Evolutionary conservation across 2,797 vertebrate genomes (phyloP), one percentile per base, ranked within the genome.

Genomic region (Acanthurus tractus): DNA sequence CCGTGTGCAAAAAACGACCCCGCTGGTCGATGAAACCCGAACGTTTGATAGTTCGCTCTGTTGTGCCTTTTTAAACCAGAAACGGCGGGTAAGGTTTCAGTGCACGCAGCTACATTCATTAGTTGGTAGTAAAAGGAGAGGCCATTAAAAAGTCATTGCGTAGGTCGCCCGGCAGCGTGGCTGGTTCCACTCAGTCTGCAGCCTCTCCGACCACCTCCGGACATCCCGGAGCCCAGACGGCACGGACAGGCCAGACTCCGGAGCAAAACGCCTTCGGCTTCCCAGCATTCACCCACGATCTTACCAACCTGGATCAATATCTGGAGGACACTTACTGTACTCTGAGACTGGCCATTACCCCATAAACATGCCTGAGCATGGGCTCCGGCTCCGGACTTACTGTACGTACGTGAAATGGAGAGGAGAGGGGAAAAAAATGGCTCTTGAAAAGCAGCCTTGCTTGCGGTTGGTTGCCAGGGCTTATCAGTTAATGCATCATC

Each of bases 181-280:
- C 87, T 81, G 93, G 92, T 95, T 96, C 94, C 94, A 86, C 91
- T 80, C 81, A 90, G 95, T 95, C 94, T 95, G 91, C 87, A 63
- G 79, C 80, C 79, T 62, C 75, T 29, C 86, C 69, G 88, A 92
- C 92, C 90, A 90, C 88, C 86, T 83, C 88, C 74, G 82, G 92
- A 92, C 93, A 91, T 87, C 72, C 86, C 81, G 91, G 89, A 93
- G 90, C 88, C 88, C 69, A 86, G 92, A 89, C 90, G 18, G 79
- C 71, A 45, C 9, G 87, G 89, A 79, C 85, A 42, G 71, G 61
- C 66, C 85, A 82, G 84, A 84, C 87, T 88, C 88, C 74, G 20
- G 55, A 75, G 83, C 78, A 34, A 66, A 82, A 73, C 53, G 75
- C 84, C 80, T 84, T 59, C 68, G 29, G 75, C 82, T 93, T 93